These are phyloP conservation scores for Toxonevra muliebris DNA, from an alignment of 2,888 invertebrate genomes.

Conservation along the genomic window DNA sequence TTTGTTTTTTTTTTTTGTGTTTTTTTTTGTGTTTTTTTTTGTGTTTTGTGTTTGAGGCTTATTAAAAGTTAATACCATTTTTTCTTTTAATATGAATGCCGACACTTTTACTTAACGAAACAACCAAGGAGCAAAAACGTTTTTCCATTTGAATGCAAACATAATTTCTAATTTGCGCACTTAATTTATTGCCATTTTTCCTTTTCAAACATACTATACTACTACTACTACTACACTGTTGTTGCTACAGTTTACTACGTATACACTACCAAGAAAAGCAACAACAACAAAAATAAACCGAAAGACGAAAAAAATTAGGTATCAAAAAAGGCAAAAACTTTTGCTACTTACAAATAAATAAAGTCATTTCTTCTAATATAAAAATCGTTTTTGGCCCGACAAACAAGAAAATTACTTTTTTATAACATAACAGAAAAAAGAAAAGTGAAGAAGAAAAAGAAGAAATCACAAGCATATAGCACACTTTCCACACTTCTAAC, in stretches of 20 bases:
- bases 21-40: neutral
- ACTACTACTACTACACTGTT: conserved; percentile 38
- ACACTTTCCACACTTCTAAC: neutral
- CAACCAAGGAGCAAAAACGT: conserved; percentile 5
- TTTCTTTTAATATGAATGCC: neutral
- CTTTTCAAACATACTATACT: conserved; percentile 40
- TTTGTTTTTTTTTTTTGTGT: neutral
- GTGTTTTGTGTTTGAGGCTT: neutral
- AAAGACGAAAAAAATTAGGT: neutral
- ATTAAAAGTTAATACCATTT: conserved; percentile 27
- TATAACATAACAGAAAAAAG: conserved; percentile 43
- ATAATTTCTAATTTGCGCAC: conserved; percentile 64
- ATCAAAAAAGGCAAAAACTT: conserved; percentile 40
- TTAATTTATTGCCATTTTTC: conserved; percentile 59
- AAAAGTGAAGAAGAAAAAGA: conserved; percentile 10
- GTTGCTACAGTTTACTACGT: conserved; percentile 52
- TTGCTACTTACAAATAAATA: conserved; percentile 58
- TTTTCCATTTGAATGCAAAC: conserved; percentile 59
- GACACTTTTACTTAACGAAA: neutral
- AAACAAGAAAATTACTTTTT: conserved; percentile 48
- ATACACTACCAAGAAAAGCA: conserved; percentile 35
- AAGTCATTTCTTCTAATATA: conserved; percentile 65
- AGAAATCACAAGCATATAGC: conserved; percentile 13
- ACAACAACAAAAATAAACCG: conserved; percentile 25
- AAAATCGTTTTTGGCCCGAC: conserved; percentile 50